Conservation (phyloP, 2,113 vertebrate species). For the Malurus melanocephalus region DNA sequence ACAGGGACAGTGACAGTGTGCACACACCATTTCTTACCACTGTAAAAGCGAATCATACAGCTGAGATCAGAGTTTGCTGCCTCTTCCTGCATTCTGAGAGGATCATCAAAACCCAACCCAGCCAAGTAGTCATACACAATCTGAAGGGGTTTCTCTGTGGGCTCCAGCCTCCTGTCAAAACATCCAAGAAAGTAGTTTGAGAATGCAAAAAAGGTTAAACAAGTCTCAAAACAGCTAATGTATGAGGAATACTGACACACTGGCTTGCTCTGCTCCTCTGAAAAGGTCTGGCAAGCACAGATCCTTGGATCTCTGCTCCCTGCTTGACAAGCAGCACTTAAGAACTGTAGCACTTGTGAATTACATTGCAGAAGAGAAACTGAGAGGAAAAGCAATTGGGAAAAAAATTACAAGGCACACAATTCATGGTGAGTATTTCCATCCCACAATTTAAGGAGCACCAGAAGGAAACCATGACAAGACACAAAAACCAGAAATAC, state of each 20-base stretch:
- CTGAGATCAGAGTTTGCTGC: slow-evolving; percentile 91
- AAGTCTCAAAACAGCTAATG: background rate
- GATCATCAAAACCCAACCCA: slow-evolving; percentile 85
- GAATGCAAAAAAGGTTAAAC: slow-evolving; percentile 19
- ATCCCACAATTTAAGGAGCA: background rate
- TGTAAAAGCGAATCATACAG: slow-evolving; percentile 95
- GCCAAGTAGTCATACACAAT: slow-evolving; percentile 92
- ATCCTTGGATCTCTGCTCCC: background rate
- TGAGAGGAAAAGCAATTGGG: background rate
- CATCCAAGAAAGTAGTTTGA: slow-evolving; percentile 31
- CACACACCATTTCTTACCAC: slow-evolving; percentile 78
- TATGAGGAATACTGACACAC: background rate
- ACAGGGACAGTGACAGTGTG: background rate
- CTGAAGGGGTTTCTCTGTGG: slow-evolving; percentile 86
- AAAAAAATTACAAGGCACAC: background rate
- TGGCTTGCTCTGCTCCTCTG: background rate
- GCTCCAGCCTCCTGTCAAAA: slow-evolving; percentile 83
- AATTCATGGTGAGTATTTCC: background rate
- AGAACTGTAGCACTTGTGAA: background rate
- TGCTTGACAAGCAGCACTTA: background rate
- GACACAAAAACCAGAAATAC: background rate
- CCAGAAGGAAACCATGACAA: background rate
- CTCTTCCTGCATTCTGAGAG: slow-evolving; percentile 88
- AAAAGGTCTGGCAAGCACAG: background rate
- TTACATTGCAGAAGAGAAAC: background rate